Conservation (phyloP, 1,140 invertebrate genomes). For the Dysdera silvatica region DNA sequence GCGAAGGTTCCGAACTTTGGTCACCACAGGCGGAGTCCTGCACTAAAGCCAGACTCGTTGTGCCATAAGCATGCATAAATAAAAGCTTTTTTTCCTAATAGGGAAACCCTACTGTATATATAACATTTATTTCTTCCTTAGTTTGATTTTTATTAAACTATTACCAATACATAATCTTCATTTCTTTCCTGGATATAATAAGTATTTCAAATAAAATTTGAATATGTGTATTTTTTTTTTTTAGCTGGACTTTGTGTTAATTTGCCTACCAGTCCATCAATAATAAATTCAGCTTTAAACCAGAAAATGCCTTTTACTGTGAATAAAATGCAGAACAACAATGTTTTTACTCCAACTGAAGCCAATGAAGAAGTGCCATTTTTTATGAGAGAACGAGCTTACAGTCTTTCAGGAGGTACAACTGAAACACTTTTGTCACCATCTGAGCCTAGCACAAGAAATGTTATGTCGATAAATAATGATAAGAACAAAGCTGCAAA, state of each 20-base stretch:
- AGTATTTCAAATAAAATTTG: background rate
- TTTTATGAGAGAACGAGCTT: background rate
- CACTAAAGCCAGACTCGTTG: no score
- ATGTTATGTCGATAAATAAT: slow-evolving; percentile 24
- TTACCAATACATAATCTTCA: background rate
- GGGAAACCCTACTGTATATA: no score
- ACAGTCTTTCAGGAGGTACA: slow-evolving; percentile 20
- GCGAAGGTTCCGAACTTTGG: no score
- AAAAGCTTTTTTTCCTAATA: no score
- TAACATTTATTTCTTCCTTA: no score
- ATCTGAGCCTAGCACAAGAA: slow-evolving; percentile 6
- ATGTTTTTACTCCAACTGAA: background rate
- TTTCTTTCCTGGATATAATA: no score
- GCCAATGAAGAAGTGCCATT: slow-evolving; percentile 6
- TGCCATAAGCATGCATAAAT: no score
- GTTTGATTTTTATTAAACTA: background rate
- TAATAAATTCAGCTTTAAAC: slow-evolving; percentile 1
- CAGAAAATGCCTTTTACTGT: background rate
- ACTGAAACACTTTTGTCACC: slow-evolving; percentile 23
- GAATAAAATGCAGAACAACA: slow-evolving; percentile 7
- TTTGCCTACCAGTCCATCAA: slow-evolving; percentile 1
- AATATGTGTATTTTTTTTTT: background rate
- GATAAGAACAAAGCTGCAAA: slow-evolving; percentile 23
- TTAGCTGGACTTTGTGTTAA: slow-evolving; percentile 7
- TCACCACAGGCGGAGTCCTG: no score